These are phyloP conservation scores for Brenthis hecate DNA, from an alignment of 2,888 invertebrate species.

Conservation along the genomic window DNA sequence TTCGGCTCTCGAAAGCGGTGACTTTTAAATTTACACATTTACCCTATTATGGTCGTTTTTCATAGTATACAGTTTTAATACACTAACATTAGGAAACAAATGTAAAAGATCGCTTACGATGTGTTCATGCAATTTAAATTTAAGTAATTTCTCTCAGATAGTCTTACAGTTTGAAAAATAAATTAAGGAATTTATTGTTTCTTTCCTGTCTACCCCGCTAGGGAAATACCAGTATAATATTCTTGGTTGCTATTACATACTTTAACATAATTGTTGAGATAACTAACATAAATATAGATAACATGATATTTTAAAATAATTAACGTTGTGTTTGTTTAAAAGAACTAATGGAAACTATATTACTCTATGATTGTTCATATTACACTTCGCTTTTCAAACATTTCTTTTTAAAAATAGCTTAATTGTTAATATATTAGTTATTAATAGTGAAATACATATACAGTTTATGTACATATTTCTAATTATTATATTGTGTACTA, in stretches of 20 bases:
- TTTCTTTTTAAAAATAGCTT: too few relatives aligned
- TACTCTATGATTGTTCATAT: too few relatives aligned
- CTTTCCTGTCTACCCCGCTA: not conserved
- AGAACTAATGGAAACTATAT: too few relatives aligned
- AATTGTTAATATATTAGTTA: too few relatives aligned
- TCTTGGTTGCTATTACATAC: slow-evolving; percentile 5
- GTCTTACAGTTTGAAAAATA: not conserved
- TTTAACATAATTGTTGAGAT: too few relatives aligned
- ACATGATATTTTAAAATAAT: too few relatives aligned
- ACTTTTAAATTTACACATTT: slow-evolving; percentile 36
- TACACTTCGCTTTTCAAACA: too few relatives aligned
- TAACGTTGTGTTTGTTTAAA: too few relatives aligned
- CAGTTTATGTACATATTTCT: too few relatives aligned
- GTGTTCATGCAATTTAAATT: slow-evolving; percentile 13
- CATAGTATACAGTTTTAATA: slow-evolving; percentile 16
- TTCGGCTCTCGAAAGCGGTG: slow-evolving; percentile 31
- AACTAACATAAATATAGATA: too few relatives aligned
- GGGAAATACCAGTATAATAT: slow-evolving; percentile 5
- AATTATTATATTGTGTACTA: too few relatives aligned
- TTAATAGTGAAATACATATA: too few relatives aligned
- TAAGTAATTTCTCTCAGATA: not conserved
- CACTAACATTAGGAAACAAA: slow-evolving; percentile 12
- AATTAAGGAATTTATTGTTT: not conserved
- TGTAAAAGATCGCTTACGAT: slow-evolving; percentile 1
- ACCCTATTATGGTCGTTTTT: slow-evolving; percentile 21